These are phyloP conservation scores for Caenorhabditis sp. DNA, from an alignment of 2,888 invertebrate genomes.

Conservation along the genomic window DNA sequence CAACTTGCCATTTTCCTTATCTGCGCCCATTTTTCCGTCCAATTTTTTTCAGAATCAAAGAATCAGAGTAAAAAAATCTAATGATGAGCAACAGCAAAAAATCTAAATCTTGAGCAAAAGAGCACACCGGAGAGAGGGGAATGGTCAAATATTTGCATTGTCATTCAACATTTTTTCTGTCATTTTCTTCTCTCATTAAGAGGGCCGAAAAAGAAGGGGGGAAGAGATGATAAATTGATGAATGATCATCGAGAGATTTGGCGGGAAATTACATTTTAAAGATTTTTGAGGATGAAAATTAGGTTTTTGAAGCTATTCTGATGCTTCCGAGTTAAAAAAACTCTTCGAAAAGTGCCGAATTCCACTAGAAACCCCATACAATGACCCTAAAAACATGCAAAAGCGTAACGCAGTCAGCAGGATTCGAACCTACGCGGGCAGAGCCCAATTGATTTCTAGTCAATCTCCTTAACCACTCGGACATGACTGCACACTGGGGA, in stretches of 20 bases:
- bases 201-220: not conserved
- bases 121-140: not conserved
- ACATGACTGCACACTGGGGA: constrained; percentile 75
- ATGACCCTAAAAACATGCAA: not conserved
- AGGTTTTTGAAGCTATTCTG: not conserved
- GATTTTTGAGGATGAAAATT: not conserved
- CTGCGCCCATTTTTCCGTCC: not conserved
- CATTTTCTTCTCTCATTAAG: not conserved
- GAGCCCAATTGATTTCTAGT: constrained; percentile 83
- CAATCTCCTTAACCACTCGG: constrained; percentile 83
- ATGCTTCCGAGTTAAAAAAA: no score
- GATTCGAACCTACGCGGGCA: constrained; percentile 83
- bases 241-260: constrained; percentile 15
- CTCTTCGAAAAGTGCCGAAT: not conserved
- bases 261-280: not conserved
- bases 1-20: constrained; percentile 24
- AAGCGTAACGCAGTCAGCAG: constrained; percentile 78
- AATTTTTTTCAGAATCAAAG: constrained; percentile 1
- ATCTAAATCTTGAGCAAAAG: not conserved
- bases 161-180: constrained; percentile 40
- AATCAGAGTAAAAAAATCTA: constrained; percentile 1
- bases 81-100: constrained; percentile 6
- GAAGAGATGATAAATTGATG: constrained; percentile 7
- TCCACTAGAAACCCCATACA: not conserved
- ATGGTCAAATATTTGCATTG: constrained; percentile 59